Conservation (phyloP, 2,113 vertebrate genomes). For the Pelobates fuscus region DNA sequence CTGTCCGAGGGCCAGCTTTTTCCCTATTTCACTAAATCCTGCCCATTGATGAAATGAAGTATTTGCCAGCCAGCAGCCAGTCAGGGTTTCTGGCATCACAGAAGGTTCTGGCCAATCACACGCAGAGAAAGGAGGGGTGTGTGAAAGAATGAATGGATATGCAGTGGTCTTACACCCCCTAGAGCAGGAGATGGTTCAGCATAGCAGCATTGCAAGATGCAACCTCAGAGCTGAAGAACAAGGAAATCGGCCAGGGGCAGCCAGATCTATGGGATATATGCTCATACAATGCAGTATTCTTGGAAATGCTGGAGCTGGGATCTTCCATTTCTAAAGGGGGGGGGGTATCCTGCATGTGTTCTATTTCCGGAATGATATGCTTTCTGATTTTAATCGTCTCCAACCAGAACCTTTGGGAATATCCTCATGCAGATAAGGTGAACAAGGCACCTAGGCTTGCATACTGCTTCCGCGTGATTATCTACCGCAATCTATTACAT, state of each 20-base stretch:
- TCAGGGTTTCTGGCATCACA: conserved; percentile 53
- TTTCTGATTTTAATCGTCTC: conserved; percentile 28
- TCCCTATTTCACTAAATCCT: conserved; percentile 4
- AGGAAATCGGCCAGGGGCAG: background rate
- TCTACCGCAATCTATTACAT: background rate
- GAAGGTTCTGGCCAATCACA: conserved; percentile 43
- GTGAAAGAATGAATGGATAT: conserved; percentile 62
- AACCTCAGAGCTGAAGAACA: conserved; percentile 29
- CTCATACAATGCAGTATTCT: conserved; percentile 2
- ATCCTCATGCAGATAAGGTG: conserved; percentile 6
- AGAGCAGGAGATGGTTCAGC: conserved; percentile 56
- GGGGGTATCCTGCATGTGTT: background rate
- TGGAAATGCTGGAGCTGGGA: background rate
- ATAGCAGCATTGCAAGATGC: conserved; percentile 25
- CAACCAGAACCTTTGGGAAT: background rate
- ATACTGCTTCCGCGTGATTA: too few relatives aligned
- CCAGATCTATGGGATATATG: conserved; percentile 1
- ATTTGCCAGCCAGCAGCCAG: conserved; percentile 32
- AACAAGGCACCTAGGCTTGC: background rate
- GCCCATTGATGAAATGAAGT: conserved; percentile 37
- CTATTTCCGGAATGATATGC: background rate
- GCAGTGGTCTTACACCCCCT: conserved; percentile 51
- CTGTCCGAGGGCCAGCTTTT: conserved; percentile 11
- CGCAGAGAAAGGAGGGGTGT: conserved; percentile 52
- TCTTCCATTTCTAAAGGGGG: background rate